A percentile compares a stretch with the other conserved stretches of the same genome.
Evolutionary conservation across 2,113 vertebrate genomes (phyloP).

Genomic region (Semnornis frantzii): DNA sequence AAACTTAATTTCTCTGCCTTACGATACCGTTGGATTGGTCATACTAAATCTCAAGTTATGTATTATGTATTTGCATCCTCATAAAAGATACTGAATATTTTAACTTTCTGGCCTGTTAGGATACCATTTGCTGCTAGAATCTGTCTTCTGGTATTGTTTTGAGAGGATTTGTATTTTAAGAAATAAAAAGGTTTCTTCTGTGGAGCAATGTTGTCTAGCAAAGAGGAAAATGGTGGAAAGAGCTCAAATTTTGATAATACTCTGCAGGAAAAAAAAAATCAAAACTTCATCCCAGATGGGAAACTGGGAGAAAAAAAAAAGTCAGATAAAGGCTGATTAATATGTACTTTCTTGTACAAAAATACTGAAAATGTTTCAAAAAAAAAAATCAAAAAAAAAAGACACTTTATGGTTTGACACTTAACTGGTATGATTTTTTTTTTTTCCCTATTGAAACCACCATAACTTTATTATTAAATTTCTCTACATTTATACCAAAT

Average conservation of each 20-base stretch:
- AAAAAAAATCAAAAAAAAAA: neutral
- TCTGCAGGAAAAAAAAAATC: neutral
- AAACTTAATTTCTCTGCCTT: neutral
- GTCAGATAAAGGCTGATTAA: neutral
- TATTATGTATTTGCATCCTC: neutral
- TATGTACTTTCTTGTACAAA: neutral
- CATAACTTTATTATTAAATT: neutral
- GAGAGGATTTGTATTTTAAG: neutral
- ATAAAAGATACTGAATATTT: neutral
- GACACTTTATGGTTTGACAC: neutral
- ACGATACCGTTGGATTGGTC: neutral
- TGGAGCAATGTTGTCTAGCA: neutral
- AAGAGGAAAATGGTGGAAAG: neutral
- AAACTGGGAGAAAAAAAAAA: neutral
- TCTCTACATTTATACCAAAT: neutral
- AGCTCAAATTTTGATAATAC: neutral
- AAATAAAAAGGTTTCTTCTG: neutral
- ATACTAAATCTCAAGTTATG: neutral
- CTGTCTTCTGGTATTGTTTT: neutral
- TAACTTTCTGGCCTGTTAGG: neutral
- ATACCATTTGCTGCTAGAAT: neutral
- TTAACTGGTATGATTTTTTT: neutral
- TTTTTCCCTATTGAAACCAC: neutral
- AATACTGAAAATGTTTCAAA: neutral
- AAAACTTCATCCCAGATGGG: neutral